phyloP scores from a whole-genome alignment of 2,113 vertebrate species.

The Festucalex cinctus region DNA sequence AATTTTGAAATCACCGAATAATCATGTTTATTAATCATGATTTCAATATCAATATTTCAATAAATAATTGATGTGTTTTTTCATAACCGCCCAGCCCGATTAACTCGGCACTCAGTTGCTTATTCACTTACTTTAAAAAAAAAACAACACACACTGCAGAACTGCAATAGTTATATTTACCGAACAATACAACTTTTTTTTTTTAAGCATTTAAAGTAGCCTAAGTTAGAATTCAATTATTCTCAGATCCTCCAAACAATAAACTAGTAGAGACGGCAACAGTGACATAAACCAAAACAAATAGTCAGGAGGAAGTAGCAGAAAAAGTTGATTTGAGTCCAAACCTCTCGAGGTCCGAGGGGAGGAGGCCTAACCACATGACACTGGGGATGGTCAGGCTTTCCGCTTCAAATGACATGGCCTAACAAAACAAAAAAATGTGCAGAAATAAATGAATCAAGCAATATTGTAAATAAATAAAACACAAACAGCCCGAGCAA shows the following conservation, averaged over 20 bases:
- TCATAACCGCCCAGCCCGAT: too few species aligned
- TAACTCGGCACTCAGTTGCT: too few species aligned
- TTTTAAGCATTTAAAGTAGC: not conserved
- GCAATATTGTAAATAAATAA: not conserved
- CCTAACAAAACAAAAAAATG: constrained; percentile 70
- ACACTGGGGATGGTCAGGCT: constrained; percentile 90
- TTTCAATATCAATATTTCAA: too few species aligned
- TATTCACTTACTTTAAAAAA: too few species aligned
- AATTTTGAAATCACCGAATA: too few species aligned
- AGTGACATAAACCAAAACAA: constrained; percentile 69
- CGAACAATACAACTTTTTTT: not conserved
- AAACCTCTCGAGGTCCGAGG: constrained; percentile 93
- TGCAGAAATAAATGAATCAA: not conserved
- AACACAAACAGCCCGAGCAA: constrained; percentile 31
- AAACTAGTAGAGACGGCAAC: constrained; percentile 50
- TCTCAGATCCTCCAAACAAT: constrained; percentile 17
- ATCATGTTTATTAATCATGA: too few species aligned
- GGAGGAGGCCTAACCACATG: constrained; percentile 95
- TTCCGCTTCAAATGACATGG: constrained; percentile 95
- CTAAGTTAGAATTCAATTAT: constrained; percentile 49
- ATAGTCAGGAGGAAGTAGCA: constrained; percentile 62
- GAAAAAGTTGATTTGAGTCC: constrained; percentile 47
- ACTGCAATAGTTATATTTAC: not conserved
- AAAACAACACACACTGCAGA: too few species aligned
- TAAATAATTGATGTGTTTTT: too few species aligned